Conservation (phyloP, 2,888 invertebrate species). For the Drosophila anomalata region DNA sequence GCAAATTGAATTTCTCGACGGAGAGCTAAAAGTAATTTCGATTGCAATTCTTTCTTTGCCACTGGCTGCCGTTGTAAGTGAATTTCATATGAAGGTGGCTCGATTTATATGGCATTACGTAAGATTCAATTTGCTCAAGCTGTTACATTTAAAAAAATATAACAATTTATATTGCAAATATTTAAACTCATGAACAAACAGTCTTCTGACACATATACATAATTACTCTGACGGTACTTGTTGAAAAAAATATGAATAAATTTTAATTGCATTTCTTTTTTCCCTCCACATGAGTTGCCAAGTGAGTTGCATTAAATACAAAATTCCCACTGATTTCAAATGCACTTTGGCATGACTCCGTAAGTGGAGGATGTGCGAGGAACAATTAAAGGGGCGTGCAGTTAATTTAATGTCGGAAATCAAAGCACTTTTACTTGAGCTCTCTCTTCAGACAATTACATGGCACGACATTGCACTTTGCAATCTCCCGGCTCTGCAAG, state of each 20-base stretch:
- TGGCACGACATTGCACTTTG: slow-evolving; percentile 53
- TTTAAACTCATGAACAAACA: not conserved
- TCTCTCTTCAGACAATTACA: slow-evolving; percentile 62
- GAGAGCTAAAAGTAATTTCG: slow-evolving; percentile 48
- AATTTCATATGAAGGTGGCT: slow-evolving; percentile 50
- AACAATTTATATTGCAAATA: not conserved
- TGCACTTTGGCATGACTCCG: slow-evolving; percentile 2
- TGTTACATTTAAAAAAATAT: slow-evolving; percentile 12
- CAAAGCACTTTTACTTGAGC: slow-evolving; percentile 63
- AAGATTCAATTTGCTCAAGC: slow-evolving; percentile 44
- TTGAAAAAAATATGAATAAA: not conserved
- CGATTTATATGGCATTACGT: slow-evolving; percentile 51
- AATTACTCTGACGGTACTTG: not conserved
- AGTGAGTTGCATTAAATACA: not conserved
- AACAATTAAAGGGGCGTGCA: slow-evolving; percentile 63
- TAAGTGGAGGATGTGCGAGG: slow-evolving; percentile 38
- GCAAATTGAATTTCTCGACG: slow-evolving; percentile 56
- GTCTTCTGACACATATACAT: too few relatives aligned
- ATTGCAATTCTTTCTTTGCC: slow-evolving; percentile 38
- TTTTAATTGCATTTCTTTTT: not conserved
- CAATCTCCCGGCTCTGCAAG: slow-evolving; percentile 35
- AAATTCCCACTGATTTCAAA: slow-evolving; percentile 14
- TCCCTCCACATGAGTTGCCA: not conserved
- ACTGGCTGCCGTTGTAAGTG: slow-evolving; percentile 50
- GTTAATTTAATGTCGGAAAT: slow-evolving; percentile 71